These are phyloP conservation scores for Cheilosia grossa DNA, from an alignment of 2,888 invertebrate species.

Conservation along the genomic window DNA sequence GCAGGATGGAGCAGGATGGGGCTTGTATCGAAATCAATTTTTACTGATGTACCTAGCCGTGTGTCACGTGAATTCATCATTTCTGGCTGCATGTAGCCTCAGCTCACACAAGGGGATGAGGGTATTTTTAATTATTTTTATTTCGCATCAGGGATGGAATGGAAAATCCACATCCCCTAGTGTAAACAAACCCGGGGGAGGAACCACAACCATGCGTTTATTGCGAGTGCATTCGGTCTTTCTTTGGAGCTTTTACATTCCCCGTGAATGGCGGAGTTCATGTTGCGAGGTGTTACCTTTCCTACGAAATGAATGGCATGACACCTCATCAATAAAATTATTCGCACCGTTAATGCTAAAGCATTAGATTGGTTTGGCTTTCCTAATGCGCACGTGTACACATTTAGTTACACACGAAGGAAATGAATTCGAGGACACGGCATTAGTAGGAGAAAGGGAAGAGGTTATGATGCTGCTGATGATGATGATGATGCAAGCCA, in stretches of 20 bases:
- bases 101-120: not conserved
- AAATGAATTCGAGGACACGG: constrained; percentile 35
- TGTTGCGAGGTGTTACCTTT: not conserved
- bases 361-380: constrained; percentile 67
- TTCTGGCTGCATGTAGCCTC: not conserved
- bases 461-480: constrained; percentile 54
- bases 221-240: not conserved
- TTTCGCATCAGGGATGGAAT: constrained; percentile 21
- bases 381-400: constrained; percentile 64
- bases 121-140: constrained; percentile 24
- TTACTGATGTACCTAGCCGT: constrained; percentile 54
- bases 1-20: not conserved
- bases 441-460: constrained; percentile 43
- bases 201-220: constrained; percentile 26
- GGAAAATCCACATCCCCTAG: not conserved
- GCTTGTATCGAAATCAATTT: constrained; percentile 50
- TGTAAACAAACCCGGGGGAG: constrained; percentile 14
- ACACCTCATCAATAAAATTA: constrained; percentile 75
- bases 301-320: constrained; percentile 59
- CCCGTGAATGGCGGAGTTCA: not conserved
- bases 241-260: constrained; percentile 13
- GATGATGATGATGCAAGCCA: constrained; percentile 60
- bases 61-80: constrained; percentile 58
- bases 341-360: constrained; percentile 72
- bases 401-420: constrained; percentile 46